phyloP scores from a whole-genome alignment of 2,797 vertebrate genomes.

The Sebastes oblongus region DNA sequence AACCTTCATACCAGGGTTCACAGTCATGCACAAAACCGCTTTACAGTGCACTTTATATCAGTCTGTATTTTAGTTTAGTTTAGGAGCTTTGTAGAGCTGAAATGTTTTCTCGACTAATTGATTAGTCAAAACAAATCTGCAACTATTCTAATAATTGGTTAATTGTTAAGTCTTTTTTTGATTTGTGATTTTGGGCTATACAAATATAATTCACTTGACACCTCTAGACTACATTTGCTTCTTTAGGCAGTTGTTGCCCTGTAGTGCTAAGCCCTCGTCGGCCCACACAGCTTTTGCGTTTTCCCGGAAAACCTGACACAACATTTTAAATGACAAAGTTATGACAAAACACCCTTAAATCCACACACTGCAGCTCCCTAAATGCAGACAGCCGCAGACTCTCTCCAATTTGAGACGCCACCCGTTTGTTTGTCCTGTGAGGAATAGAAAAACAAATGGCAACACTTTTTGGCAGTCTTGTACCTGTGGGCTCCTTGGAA shows the following conservation, averaged over 20 bases:
- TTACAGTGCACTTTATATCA: not conserved
- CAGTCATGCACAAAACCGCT: not conserved
- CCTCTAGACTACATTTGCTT: not conserved
- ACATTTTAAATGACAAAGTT: conserved; percentile 12
- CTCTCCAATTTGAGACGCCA: not conserved
- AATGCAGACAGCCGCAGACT: conserved; percentile 46
- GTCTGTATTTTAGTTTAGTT: not conserved
- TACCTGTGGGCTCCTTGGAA: conserved; percentile 9
- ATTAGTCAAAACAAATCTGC: not conserved
- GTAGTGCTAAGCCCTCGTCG: not conserved
- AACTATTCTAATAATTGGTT: not conserved
- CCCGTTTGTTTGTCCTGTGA: conserved; percentile 29
- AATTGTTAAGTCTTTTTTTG: not conserved
- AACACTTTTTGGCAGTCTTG: conserved; percentile 10
- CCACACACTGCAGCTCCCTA: conserved; percentile 1
- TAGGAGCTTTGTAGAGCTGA: not conserved
- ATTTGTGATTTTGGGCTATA: no score
- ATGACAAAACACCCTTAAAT: not conserved
- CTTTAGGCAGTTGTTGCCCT: not conserved
- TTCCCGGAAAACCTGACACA: not conserved
- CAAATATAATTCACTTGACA: not conserved
- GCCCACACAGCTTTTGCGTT: not conserved
- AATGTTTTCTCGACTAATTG: rapidly evolving
- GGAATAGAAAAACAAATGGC: conserved; percentile 30
- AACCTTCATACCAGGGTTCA: not conserved